Percentiles rank a stretch among this genome's conserved stretches.
Evolutionary conservation across 2,888 invertebrate genomes (phyloP).

Genomic region (Ashinkailepas kermadecensis): DNA sequence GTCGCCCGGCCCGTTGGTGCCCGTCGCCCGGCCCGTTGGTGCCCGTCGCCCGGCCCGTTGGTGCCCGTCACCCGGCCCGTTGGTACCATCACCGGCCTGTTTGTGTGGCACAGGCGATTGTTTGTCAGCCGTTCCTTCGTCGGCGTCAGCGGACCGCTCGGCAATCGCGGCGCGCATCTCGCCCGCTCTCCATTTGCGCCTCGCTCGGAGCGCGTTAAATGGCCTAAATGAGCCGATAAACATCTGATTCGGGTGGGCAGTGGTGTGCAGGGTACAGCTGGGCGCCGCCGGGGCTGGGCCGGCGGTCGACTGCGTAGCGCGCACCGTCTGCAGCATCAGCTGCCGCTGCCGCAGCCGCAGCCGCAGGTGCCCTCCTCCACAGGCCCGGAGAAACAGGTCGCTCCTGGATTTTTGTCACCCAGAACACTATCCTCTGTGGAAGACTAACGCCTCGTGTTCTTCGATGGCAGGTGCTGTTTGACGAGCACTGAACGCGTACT

Average conservation of each 20-base stretch:
- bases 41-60: not conserved
- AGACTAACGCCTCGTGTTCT: no score
- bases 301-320: not conserved
- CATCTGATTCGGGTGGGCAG: not conserved
- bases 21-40: no score
- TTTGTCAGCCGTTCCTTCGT: no score
- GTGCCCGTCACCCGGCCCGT: not conserved
- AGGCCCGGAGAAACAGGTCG: no score
- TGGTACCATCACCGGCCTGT: not conserved
- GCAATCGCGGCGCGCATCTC: conserved; percentile 11
- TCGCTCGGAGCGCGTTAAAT: not conserved
- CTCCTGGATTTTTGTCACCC: no score
- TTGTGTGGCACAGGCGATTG: not conserved
- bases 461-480: no score
- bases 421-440: no score
- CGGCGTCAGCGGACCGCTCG: not conserved
- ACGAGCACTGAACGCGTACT: no score
- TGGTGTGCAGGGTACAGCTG: not conserved
- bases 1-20: not conserved
- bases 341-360: no score
- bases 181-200: conserved; percentile 9
- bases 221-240: conserved; percentile 15
- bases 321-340: no score
- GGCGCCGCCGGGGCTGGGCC: not conserved
- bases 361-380: no score